Evolutionary conservation across 2,113 vertebrate genomes (phyloP), one percentile per base, ranked within the genome.

Genomic region (Verasper variegatus): DNA sequence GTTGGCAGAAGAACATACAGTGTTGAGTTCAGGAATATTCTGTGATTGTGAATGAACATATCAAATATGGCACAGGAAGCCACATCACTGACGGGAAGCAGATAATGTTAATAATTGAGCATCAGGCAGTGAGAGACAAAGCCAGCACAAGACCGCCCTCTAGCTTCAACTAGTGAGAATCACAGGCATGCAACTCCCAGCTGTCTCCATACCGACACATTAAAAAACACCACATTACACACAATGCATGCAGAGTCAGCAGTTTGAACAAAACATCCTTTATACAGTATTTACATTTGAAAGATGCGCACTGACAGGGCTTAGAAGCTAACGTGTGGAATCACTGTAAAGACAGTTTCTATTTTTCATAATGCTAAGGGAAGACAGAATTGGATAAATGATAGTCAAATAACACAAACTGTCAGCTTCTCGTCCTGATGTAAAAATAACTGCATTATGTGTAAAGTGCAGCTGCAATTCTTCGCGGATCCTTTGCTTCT

Each of bases 71-170:
- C 71, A 72, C 42, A 65, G 13, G 49, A 68, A 15, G 61, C 68
- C 23, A 63, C 62, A 65, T 8, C 56, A 71, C 12, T 80, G 15
- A 68, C 59, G 31, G 49, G 47, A 55, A 82, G 27, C 10, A 60
- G 68, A 13, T 31, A 64, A 68, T 57, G 58, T 51, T 23, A 70
- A 42, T 79, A 49, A 59, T 42, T 55, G 26, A 18, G 45, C 55
- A 35, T 66, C 11, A 58, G 35, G 66, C 26, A 45, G 26, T 40
- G 26, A 31, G 11, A 62, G 62, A 58, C 26, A 81, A 81, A 23
- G 62, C 54, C 40, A 55, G 63, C 23, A 20, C 84, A 78, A 91
- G 51, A 70, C 0, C 51, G 89, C 91, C 90, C 92, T 91, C 93
- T 94, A 89, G 82, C 55, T 21, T 37, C 42, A 4, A 65, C 2